Percentiles rank a stretch among this genome's conserved stretches.
Conservation (phyloP, 1,140 invertebrate genomes). For the Tetragnatha versicolor region DNA sequence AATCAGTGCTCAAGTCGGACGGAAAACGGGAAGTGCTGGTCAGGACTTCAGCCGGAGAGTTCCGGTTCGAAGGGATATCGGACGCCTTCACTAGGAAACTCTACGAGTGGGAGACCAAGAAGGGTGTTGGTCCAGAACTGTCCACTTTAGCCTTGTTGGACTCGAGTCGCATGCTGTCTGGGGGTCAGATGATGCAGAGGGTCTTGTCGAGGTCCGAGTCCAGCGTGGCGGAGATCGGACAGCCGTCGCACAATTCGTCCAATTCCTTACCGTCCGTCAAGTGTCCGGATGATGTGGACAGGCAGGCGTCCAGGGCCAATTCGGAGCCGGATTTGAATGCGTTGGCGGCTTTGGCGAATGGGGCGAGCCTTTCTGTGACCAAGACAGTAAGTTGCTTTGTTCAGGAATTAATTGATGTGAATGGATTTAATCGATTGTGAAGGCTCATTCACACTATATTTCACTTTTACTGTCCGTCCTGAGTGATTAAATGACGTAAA, state of each 20-base stretch:
- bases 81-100: conserved; percentile 86
- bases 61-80: conserved; percentile 83
- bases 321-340: conserved; percentile 49
- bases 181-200: conserved; percentile 19
- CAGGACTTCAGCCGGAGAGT: conserved; percentile 79
- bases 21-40: conserved; percentile 76
- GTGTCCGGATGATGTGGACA: not conserved
- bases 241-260: conserved; percentile 37
- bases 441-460: not conserved
- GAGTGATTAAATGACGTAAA: too few relatives aligned
- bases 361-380: not conserved
- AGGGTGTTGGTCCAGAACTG: conserved; percentile 79
- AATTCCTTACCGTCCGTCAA: conserved; percentile 45
- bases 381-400: not conserved
- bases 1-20: conserved; percentile 67
- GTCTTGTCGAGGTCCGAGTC: conserved; percentile 75
- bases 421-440: not conserved
- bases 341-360: conserved; percentile 20
- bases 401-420: too few relatives aligned
- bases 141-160: conserved; percentile 80
- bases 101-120: conserved; percentile 88
- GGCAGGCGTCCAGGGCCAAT: conserved; percentile 24
- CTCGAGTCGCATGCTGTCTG: conserved; percentile 64
- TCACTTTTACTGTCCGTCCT: too few relatives aligned
- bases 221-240: conserved; percentile 70